Percentiles rank a stretch among this genome's conserved stretches.
These are phyloP conservation scores for Scomber japonicus DNA, from an alignment of 2,113 vertebrate genomes.

Conservation along the genomic window DNA sequence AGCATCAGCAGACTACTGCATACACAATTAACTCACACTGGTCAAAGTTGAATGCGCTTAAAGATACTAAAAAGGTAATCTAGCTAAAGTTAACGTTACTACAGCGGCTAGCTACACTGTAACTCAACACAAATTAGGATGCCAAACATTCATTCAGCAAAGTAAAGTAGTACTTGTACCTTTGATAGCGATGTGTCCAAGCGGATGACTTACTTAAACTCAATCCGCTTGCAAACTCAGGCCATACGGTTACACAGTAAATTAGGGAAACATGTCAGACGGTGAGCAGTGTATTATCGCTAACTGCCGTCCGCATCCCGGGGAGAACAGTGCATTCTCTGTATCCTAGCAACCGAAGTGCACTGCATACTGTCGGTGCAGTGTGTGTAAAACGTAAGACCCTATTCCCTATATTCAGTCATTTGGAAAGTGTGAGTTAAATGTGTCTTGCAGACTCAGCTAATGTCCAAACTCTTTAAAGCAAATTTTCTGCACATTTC, in stretches of 20 bases:
- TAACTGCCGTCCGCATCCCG: background rate
- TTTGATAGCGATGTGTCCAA: conserved; percentile 13
- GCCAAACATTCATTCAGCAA: background rate
- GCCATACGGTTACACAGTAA: background rate
- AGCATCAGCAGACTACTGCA: background rate
- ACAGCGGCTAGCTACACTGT: background rate
- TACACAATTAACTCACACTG: background rate
- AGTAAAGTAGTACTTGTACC: conserved; percentile 31
- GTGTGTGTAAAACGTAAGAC: background rate
- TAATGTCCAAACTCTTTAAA: background rate
- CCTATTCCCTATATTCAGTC: background rate
- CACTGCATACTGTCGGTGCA: background rate
- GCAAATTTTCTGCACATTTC: no score
- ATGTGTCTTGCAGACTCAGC: accelerated
- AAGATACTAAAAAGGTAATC: background rate
- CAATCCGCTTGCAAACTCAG: conserved; percentile 1
- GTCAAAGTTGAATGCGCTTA: background rate
- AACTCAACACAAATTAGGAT: background rate
- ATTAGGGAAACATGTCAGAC: background rate
- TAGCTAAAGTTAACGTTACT: background rate
- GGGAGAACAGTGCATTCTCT: background rate
- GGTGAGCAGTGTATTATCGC: background rate
- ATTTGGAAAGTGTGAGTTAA: background rate
- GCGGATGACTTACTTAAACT: conserved; percentile 38
- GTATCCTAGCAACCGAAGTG: conserved; percentile 76